Percentiles rank a stretch among this genome's conserved stretches.
Evolutionary conservation across 2,888 invertebrate genomes (phyloP).

Genomic region (Dorcus hopei): DNA sequence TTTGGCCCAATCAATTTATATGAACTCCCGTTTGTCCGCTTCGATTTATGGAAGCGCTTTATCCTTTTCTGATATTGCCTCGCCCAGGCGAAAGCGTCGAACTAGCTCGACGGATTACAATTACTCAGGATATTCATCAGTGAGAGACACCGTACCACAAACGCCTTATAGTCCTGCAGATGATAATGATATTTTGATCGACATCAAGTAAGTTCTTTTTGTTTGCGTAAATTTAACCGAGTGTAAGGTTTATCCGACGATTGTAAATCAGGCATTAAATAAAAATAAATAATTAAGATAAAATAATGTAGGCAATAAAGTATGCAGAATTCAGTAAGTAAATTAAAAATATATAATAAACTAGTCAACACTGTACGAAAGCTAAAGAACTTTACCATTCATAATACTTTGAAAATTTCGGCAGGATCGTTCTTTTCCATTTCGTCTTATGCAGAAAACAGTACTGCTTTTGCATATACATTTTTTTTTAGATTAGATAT

Average conservation of each 20-base stretch:
- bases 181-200: conserved; percentile 40
- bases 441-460: too few relatives aligned
- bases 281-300: too few relatives aligned
- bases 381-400: too few relatives aligned
- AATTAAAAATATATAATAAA: too few relatives aligned
- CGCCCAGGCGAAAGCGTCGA: conserved; percentile 52
- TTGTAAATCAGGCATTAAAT: too few relatives aligned
- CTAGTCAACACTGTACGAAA: too few relatives aligned
- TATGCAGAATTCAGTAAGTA: too few relatives aligned
- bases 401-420: too few relatives aligned
- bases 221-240: neutral
- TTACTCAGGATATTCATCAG: conserved; percentile 42
- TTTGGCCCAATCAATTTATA: conserved; percentile 57
- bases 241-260: too few relatives aligned
- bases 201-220: conserved; percentile 36
- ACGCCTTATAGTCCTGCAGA: conserved; percentile 48
- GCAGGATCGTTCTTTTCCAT: too few relatives aligned
- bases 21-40: conserved; percentile 55
- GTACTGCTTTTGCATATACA: too few relatives aligned
- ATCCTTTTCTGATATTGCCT: conserved; percentile 45
- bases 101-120: conserved; percentile 39
- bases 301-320: too few relatives aligned
- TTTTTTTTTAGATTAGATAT: conserved; percentile 62
- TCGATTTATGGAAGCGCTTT: conserved; percentile 45
- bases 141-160: conserved; percentile 44